A percentile compares a stretch with the other conserved stretches of the same genome.
These are phyloP conservation scores for Rhadina sibilatrix DNA, from an alignment of 2,113 vertebrate species.

Conservation along the genomic window DNA sequence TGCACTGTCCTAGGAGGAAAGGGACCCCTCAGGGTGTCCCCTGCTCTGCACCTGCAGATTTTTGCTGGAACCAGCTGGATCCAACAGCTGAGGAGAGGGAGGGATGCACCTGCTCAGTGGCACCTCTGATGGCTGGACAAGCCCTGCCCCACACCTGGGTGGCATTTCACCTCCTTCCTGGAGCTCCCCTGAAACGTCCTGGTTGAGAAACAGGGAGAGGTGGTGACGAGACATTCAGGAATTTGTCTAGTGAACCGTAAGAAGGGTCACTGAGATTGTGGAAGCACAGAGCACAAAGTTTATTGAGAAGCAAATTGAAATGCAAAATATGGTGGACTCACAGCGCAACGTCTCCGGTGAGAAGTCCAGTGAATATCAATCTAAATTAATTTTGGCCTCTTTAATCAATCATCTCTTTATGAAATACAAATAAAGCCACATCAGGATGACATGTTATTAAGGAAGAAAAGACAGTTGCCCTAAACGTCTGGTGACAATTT, in stretches of 20 bases:
- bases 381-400: conserved; percentile 58
- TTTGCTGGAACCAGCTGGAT: not conserved
- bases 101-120: not conserved
- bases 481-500: conserved; percentile 46
- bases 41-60: not conserved
- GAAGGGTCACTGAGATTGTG: not conserved
- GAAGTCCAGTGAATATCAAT: conserved; percentile 38
- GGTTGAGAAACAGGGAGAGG: not conserved
- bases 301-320: conserved; percentile 33
- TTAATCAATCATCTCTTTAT: conserved; percentile 58
- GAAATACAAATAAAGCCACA: conserved; percentile 54
- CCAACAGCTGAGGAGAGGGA: not conserved
- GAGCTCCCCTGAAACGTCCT: not conserved
- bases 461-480: conserved; percentile 49
- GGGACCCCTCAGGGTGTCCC: not conserved
- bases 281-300: conserved; percentile 22
- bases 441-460: conserved; percentile 56
- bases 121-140: not conserved
- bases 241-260: not conserved
- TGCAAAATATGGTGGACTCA: conserved; percentile 20
- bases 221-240: not conserved
- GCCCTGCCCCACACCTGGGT: not conserved
- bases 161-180: not conserved
- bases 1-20: not conserved
- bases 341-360: not conserved